Evolutionary conservation across 1,140 invertebrate genomes (phyloP), one percentile per base, ranked within the genome.

Genomic region (Trachymyrmex septentrionalis): DNA sequence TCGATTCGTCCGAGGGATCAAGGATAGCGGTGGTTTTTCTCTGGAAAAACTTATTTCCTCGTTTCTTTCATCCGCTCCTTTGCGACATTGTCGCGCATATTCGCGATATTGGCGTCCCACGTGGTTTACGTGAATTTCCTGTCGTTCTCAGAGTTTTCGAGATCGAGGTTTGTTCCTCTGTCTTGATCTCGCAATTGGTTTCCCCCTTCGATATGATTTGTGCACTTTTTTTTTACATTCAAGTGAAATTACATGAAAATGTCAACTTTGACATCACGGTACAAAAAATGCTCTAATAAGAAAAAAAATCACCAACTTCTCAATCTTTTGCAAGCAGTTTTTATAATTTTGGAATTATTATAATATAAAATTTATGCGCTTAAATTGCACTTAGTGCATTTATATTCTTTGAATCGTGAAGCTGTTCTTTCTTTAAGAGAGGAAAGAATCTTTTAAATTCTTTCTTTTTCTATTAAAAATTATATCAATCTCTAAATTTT

Each of bases 91-190:
- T 80, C 85, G 44, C 53, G 63, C 34, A 84, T 84, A 84, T 84
- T 75, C 44, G 69, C 57, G 69, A 84, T 75, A 84, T 84, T 84
- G 80, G 57, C 73, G 73, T 77, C 72, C 59, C 71, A 16, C 48
- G 72, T 50, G 50, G 30, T 85, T 85, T 78, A 66, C 73, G 48
- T 63, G 73, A 61, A 64, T 78, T 85, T 85, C 34, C 63, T 34
- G 38, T 38, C 80, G 34, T 12, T 24, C 71, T 66, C 48, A 44
- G 57, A 75, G 27, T 66, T 85, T 64, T 64, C 57, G 59, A 85
- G 59, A 77, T 78, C 24, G 82, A 38, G 48, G 44, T 78, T 75
- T 78, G 72, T 85, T 85, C 48, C 12, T 55, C 59, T 27, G n/a
- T 9, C 59, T 44, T 53, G 57, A 64, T 55, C 53, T 73, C 21